phyloP scores from a whole-genome alignment of 2,797 vertebrate species.

The Anas bahamensis region DNA sequence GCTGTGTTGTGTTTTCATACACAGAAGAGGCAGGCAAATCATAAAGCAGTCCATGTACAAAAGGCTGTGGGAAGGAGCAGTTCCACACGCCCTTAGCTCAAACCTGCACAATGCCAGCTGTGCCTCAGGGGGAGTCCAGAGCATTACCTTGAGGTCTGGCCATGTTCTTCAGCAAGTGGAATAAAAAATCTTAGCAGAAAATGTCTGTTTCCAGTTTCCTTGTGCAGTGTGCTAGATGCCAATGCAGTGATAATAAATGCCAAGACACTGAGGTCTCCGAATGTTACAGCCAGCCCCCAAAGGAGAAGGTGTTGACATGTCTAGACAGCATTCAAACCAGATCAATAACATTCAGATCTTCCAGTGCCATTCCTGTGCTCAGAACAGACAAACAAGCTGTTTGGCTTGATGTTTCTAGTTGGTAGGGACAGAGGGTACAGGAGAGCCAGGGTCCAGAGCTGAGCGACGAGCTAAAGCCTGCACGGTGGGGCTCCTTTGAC shows the following conservation, averaged over 20 bases:
- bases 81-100: background rate
- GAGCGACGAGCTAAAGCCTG: accelerated
- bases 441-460: background rate
- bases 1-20: background rate
- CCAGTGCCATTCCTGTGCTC: background rate
- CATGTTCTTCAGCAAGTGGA: background rate
- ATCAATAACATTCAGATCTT: background rate
- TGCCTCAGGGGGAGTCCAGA: background rate
- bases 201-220: background rate
- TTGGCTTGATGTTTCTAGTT: background rate
- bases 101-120: background rate
- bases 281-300: background rate
- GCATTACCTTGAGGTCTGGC: background rate
- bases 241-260: background rate
- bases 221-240: accelerated
- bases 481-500: accelerated
- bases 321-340: background rate
- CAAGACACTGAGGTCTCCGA: background rate
- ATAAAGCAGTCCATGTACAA: background rate
- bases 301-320: background rate
- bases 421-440: background rate
- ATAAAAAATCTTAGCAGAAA: background rate
- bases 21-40: background rate
- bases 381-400: background rate
- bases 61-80: background rate